phyloP scores from a whole-genome alignment of 1,140 invertebrate genomes.

The Drosophila kikkawai region DNA sequence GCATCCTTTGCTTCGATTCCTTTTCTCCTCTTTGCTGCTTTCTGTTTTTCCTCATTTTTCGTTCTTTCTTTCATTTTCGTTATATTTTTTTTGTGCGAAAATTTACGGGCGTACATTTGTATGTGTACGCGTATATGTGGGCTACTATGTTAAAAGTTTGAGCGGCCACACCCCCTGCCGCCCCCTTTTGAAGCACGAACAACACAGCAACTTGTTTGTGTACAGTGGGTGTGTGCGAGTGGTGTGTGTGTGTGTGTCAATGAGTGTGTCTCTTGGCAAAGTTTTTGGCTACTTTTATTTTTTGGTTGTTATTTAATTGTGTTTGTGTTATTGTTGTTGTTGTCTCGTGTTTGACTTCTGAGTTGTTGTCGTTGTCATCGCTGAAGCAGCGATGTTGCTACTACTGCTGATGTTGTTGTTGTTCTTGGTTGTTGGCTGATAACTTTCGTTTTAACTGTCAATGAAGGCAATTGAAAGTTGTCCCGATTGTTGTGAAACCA shows the following conservation, averaged over 20 bases:
- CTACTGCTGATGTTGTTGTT: conserved; percentile 26
- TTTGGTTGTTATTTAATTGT: conserved; percentile 72
- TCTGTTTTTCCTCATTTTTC: conserved; percentile 45
- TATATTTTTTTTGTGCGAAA: conserved; percentile 25
- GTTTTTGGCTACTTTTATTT: conserved; percentile 61
- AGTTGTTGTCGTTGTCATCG: conserved; percentile 31
- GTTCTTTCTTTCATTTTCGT: conserved; percentile 9
- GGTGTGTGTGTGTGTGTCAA: conserved; percentile 3
- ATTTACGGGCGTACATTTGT: conserved; percentile 30
- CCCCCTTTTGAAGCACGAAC: conserved; percentile 24
- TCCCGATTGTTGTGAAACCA: conserved; percentile 28
- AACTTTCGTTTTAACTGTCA: conserved; percentile 69
- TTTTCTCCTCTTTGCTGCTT: conserved; percentile 30
- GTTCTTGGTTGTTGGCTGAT: conserved; percentile 49
- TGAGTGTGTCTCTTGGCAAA: conserved; percentile 51
- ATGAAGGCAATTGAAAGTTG: conserved; percentile 72
- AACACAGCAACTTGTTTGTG: conserved; percentile 63
- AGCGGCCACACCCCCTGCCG: conserved; percentile 43
- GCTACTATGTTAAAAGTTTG: conserved; percentile 80
- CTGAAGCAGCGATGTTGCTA: conserved; percentile 24
- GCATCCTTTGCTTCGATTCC: conserved; percentile 31
- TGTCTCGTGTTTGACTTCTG: conserved; percentile 27
- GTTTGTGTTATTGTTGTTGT: conserved; percentile 50
- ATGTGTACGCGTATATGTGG: conserved; percentile 62
- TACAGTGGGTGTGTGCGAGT: not conserved